These are phyloP conservation scores for Molothrus aeneus DNA, from an alignment of 2,797 vertebrate species.

Conservation along the genomic window DNA sequence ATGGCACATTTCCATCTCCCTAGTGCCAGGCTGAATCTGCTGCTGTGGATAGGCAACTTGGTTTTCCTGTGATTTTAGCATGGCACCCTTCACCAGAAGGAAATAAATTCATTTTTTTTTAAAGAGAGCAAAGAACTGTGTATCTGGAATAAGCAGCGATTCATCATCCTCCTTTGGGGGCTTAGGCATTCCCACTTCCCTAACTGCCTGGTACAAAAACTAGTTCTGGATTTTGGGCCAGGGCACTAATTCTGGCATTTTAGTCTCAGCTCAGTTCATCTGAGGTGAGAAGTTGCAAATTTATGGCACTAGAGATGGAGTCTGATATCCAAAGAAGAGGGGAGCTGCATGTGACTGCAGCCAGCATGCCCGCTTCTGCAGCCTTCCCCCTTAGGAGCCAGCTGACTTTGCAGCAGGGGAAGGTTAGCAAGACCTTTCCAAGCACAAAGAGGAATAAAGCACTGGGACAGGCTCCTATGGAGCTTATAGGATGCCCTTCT, in stretches of 20 bases:
- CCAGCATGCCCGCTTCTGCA: not conserved
- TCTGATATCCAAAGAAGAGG: not conserved
- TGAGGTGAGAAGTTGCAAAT: not conserved
- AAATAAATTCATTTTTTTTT: not conserved
- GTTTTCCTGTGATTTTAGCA: not conserved
- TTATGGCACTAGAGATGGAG: not conserved
- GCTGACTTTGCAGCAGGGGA: conserved; percentile 57
- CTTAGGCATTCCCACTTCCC: not conserved
- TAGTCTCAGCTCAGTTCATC: not conserved
- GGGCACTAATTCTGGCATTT: not conserved
- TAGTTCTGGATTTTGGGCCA: not conserved
- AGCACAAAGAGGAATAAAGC: not conserved
- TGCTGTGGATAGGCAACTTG: not conserved
- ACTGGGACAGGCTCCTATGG: not conserved
- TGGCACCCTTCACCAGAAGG: not conserved
- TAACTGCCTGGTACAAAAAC: not conserved
- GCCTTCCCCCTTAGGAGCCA: conserved; percentile 10
- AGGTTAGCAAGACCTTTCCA: conserved; percentile 47
- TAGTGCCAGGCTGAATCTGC: not conserved
- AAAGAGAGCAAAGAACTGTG: not conserved
- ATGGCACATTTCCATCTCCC: not conserved
- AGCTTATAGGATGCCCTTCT: not conserved
- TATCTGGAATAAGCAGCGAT: not conserved
- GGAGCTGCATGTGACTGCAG: conserved; percentile 43
- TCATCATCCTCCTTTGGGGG: not conserved